phyloP scores from a whole-genome alignment of 2,113 vertebrate genomes.

The Leptocoma aspasia region DNA sequence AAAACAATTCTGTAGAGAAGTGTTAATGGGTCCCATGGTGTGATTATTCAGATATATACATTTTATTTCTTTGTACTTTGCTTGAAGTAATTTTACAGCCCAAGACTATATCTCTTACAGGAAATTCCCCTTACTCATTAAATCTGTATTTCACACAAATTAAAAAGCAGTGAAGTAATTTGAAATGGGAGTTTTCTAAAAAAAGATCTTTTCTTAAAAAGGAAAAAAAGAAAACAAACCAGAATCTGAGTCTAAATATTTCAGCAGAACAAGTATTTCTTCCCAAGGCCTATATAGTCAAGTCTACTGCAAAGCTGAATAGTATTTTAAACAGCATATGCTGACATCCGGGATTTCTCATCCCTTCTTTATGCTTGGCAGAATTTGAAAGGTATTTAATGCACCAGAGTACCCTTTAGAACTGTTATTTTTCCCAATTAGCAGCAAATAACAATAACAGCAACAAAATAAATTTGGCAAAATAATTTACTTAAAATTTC shows the following conservation, averaged over 20 bases:
- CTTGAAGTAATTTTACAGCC: constrained; percentile 20
- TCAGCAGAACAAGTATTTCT: background rate
- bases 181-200: background rate
- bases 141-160: constrained; percentile 22
- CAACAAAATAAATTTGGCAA: background rate
- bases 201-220: background rate
- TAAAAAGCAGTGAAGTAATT: constrained; percentile 5
- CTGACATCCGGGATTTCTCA: background rate
- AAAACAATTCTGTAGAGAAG: constrained; percentile 22
- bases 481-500: background rate
- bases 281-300: background rate
- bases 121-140: constrained; percentile 52
- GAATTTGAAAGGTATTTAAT: background rate
- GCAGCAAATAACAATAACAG: background rate
- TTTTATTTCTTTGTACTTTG: background rate
- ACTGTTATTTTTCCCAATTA: background rate
- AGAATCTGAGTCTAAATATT: background rate
- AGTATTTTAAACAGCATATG: background rate
- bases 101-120: background rate
- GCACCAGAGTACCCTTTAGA: background rate
- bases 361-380: background rate
- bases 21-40: background rate
- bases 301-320: background rate
- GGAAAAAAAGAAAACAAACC: too few species aligned
- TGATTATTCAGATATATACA: background rate